Conservation (phyloP, 2,113 vertebrate species). For the Hepsetus odoe region DNA sequence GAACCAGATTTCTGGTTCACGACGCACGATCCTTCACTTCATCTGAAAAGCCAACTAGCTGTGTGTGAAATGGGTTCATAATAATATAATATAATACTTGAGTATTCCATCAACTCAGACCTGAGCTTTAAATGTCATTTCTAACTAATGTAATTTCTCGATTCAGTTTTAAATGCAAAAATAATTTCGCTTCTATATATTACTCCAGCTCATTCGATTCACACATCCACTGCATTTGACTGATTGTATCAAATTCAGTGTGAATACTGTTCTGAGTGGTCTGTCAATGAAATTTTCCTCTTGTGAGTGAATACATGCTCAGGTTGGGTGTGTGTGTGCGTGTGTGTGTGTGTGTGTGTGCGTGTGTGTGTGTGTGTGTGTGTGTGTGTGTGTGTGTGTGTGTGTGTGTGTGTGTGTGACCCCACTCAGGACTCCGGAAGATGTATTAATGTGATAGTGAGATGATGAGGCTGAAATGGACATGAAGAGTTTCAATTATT, state of each 20-base stretch:
- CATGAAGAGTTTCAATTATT: constrained; percentile 79
- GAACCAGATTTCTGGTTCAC: constrained; percentile 43
- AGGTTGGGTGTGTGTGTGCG: constrained; percentile 9
- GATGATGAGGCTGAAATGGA: constrained; percentile 76
- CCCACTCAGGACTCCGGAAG: constrained; percentile 57
- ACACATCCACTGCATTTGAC: neutral
- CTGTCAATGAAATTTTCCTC: constrained; percentile 30
- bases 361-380: constrained; percentile 28
- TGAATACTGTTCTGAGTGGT: constrained; percentile 26
- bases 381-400: constrained; percentile 18
- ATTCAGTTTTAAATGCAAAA: constrained; percentile 17
- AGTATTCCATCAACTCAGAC: constrained; percentile 6
- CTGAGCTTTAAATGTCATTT: too few species aligned
- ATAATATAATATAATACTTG: constrained; percentile 12
- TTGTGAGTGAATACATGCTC: constrained; percentile 11
- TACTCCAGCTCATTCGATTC: neutral
- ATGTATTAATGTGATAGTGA: constrained; percentile 72
- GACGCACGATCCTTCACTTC: constrained; percentile 12
- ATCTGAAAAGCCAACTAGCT: neutral
- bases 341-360: constrained; percentile 33
- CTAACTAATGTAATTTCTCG: too few species aligned
- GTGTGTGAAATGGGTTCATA: neutral
- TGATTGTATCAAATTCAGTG: neutral
- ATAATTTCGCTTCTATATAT: neutral
- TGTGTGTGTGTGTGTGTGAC: constrained; percentile 58